A percentile compares a stretch with the other conserved stretches of the same genome.
These are phyloP conservation scores for Agonopterix alstromeriana DNA, from an alignment of 2,888 invertebrate genomes.

Conservation along the genomic window DNA sequence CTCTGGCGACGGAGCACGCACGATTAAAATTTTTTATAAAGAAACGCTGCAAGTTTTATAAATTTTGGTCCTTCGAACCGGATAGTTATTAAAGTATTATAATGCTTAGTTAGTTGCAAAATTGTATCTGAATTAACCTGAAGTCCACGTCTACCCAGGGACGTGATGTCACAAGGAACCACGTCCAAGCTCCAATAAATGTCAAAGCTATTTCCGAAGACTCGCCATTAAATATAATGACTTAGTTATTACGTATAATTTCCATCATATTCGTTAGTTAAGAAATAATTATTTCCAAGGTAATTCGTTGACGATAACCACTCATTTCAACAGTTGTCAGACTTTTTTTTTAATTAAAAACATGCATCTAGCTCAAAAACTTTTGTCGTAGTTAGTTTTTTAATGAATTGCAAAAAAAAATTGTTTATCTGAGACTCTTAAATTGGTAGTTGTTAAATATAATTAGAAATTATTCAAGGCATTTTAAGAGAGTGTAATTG, in stretches of 20 bases:
- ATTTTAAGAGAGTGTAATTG: not conserved
- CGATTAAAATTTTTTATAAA: too few relatives aligned
- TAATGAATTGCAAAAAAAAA: not conserved
- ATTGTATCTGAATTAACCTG: not conserved
- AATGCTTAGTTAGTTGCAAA: too few relatives aligned
- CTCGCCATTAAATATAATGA: constrained; percentile 15
- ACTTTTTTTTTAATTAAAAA: not conserved
- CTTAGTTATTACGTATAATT: constrained; percentile 15
- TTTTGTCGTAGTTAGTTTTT: not conserved
- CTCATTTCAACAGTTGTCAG: not conserved
- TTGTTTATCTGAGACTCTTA: not conserved
- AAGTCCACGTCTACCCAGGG: not conserved
- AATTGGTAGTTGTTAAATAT: not conserved
- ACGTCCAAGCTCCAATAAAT: constrained; percentile 11
- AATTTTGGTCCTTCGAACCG: too few relatives aligned
- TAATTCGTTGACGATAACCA: constrained; percentile 2
- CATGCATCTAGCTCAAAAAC: not conserved
- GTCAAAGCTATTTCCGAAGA: constrained; percentile 18
- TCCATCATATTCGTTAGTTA: constrained; percentile 8
- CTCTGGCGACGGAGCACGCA: too few relatives aligned
- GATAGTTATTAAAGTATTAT: too few relatives aligned
- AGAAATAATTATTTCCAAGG: constrained; percentile 7
- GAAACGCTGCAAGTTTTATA: too few relatives aligned
- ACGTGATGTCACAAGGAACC: constrained; percentile 4
- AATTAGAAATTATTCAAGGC: not conserved